Evolutionary conservation across 2,797 vertebrate genomes (phyloP).

Genomic region (Cryptoprocta ferox): DNA sequence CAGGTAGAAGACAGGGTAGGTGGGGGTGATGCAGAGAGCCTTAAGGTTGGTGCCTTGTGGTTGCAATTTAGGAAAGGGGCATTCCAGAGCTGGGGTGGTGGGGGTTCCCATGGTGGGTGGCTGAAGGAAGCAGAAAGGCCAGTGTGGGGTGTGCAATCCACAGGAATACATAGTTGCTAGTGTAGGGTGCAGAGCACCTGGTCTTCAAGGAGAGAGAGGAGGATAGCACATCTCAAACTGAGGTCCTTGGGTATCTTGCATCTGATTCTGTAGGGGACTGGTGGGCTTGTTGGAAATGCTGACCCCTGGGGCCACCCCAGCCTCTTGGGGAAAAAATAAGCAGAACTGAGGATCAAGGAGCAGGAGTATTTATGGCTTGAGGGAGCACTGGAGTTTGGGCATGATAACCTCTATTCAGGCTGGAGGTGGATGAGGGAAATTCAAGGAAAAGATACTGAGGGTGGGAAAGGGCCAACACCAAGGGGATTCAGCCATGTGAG

Average conservation of each 20-base stretch:
- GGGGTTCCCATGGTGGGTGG: neutral
- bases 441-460: neutral
- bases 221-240: constrained; percentile 33
- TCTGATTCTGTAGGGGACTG: neutral
- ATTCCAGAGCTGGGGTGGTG: neutral
- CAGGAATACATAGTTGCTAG: neutral
- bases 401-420: neutral
- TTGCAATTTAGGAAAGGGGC: neutral
- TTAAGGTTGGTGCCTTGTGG: neutral
- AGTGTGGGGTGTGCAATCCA: neutral
- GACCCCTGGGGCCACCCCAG: neutral
- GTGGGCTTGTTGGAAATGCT: neutral
- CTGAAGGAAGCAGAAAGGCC: neutral
- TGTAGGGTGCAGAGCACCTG: neutral
- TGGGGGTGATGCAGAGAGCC: neutral
- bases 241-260: neutral
- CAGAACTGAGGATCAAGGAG: neutral
- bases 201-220: neutral
- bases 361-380: neutral
- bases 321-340: neutral
- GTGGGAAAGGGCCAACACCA: neutral
- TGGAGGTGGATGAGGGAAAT: neutral
- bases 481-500: neutral
- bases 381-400: neutral
- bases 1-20: neutral